A percentile compares a stretch with the other conserved stretches of the same genome.
Conservation (phyloP, 2,888 invertebrate species). For the Norana najaformis region DNA sequence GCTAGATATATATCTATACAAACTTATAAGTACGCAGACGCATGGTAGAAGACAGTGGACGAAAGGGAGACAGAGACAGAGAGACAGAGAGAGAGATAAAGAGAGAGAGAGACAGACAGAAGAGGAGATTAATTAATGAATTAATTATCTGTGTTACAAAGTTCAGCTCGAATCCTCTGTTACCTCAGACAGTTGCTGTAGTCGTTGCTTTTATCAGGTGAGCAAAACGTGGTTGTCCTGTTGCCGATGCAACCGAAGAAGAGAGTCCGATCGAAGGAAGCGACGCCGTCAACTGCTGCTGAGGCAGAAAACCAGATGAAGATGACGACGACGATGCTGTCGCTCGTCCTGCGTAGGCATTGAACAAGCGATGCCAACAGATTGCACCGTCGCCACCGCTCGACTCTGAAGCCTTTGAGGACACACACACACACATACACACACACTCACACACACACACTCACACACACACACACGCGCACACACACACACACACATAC, state of each 20-base stretch:
- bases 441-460: no score
- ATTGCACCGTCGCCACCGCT: no score
- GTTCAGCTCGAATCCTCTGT: not conserved
- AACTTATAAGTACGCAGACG: no score
- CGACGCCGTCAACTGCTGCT: not conserved
- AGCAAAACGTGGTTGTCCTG: not conserved
- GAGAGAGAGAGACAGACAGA: no score
- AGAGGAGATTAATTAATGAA: no score
- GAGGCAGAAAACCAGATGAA: not conserved
- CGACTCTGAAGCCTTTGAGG: no score
- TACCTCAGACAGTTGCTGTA: not conserved
- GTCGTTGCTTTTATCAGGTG: not conserved
- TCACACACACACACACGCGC: no score
- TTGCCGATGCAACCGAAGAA: slow-evolving; percentile 8
- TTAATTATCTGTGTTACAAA: not conserved
- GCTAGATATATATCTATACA: not conserved
- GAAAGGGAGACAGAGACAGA: no score
- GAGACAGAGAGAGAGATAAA: no score
- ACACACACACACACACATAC: no score
- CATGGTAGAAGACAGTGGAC: no score
- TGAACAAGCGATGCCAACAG: not conserved
- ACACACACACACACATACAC: no score
- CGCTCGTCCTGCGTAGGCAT: not conserved
- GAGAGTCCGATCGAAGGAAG: not conserved
- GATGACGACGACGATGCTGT: not conserved